A percentile compares a stretch with the other conserved stretches of the same genome.
Conservation (phyloP, 2,113 vertebrate genomes). For the Rhabdornis inornatus region DNA sequence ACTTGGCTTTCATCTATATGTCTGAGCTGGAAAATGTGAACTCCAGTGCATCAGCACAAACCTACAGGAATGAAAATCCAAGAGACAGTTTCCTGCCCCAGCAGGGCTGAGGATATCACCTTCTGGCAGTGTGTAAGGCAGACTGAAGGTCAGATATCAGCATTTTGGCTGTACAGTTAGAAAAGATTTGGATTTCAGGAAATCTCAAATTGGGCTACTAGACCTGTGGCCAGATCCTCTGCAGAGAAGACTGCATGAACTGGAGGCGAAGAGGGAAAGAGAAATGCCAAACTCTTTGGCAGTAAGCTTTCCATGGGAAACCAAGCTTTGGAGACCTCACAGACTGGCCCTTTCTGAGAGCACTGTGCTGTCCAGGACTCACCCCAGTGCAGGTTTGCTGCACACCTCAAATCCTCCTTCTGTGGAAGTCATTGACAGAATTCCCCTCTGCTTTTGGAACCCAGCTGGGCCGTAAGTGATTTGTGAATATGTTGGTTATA, state of each 20-base stretch:
- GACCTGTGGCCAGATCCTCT: neutral
- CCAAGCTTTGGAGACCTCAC: neutral
- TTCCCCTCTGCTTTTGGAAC: neutral
- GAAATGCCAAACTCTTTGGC: neutral
- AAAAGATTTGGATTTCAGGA: neutral
- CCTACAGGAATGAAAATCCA: neutral
- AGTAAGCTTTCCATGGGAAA: neutral
- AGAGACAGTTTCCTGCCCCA: neutral
- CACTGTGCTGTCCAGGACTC: neutral
- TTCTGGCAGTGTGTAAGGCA: neutral
- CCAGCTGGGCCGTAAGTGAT: neutral
- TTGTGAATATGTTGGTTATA: neutral
- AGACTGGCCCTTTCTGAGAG: neutral
- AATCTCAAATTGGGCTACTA: neutral
- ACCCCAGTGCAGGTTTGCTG: neutral
- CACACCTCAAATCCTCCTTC: neutral
- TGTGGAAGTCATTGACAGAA: neutral
- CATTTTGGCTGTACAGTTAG: neutral
- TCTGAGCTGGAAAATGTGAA: neutral
- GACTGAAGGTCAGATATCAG: neutral
- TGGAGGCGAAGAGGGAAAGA: neutral
- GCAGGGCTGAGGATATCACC: neutral
- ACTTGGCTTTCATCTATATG: neutral
- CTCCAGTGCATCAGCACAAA: neutral
- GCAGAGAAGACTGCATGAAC: neutral